Evolutionary conservation across 2,797 vertebrate species (phyloP).

Genomic region (Intellagama lesueurii): DNA sequence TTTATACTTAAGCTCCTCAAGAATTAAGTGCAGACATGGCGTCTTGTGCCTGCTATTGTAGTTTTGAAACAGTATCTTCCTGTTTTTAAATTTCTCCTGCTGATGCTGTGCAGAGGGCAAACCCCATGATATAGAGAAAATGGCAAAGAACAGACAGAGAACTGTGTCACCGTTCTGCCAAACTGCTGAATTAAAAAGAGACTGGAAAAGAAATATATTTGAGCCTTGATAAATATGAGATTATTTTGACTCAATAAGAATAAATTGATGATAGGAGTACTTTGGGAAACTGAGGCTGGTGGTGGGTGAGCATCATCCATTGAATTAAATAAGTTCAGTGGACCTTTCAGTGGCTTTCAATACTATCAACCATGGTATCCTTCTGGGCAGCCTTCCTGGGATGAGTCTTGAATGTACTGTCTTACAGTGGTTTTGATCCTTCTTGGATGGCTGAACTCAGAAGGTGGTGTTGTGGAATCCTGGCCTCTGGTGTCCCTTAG

Average conservation of each 20-base stretch:
- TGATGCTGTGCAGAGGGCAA: background rate
- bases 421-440: too few relatives aligned
- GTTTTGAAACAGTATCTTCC: slow-evolving; percentile 1
- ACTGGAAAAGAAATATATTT: background rate
- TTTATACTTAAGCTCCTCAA: background rate
- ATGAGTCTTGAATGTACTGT: too few relatives aligned
- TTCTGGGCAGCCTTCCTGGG: too few relatives aligned
- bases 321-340: background rate
- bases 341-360: too few relatives aligned
- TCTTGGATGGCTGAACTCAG: too few relatives aligned
- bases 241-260: background rate
- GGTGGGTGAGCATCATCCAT: background rate
- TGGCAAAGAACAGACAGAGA: background rate
- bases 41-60: background rate
- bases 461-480: too few relatives aligned
- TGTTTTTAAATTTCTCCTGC: background rate
- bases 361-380: too few relatives aligned
- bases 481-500: too few relatives aligned
- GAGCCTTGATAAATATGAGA: background rate
- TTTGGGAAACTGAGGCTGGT: background rate
- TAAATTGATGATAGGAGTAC: background rate
- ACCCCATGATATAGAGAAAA: background rate
- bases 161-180: background rate
- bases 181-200: background rate
- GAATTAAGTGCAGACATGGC: slow-evolving; percentile 20